Evolutionary conservation across 2,888 invertebrate genomes (phyloP), one percentile per base, ranked within the genome.

Genomic region (Melanophora roralis): DNA sequence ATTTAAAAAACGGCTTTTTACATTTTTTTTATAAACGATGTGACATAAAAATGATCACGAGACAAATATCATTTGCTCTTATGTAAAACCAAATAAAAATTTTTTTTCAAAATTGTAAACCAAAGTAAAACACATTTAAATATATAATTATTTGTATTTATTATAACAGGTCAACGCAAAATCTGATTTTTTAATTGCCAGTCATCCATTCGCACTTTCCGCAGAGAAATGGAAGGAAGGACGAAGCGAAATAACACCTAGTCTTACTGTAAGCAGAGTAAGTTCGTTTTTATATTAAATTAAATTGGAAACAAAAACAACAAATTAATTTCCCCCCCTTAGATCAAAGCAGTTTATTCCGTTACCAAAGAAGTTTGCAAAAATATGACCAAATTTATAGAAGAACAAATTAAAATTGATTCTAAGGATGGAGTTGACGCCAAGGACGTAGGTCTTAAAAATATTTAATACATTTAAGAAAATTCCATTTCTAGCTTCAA

Each of bases 251-350:
- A 83, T 92, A 14, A 90, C 91, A 1, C 91, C 91, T 0, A 91
- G 90, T 7, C 91, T 92, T 38, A 91, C 92, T 0, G 86, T 89
- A 2, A 91, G 90, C 60, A 91, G 91, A 78, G 91, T 91, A 87
- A 74, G 3, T 27, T 5, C 6, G 27, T 3, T n/a, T n/a, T n/a
- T n/a, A 27, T 5, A 27, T 5, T 27, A 27, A 5, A 27, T 5
- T 27, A 27, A 27, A 5, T 27, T 27, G 27, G 3, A 27, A 27
- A 6, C 27, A 27, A 6, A 27, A 27, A 27, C 6, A 27, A 27
- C 6, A 27, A 27, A 27, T 27, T 1, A 55, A 19, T 4, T 74
- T 16, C 16, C n/a, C n/a, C n/a, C n/a, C n/a, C n/a, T n/a, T 27
- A 89, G 89, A 83, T 88, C 1, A 91, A 91, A 78, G 87, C 89